Evolutionary conservation across 2,888 invertebrate species (phyloP).

Genomic region (Drosophila recens): DNA sequence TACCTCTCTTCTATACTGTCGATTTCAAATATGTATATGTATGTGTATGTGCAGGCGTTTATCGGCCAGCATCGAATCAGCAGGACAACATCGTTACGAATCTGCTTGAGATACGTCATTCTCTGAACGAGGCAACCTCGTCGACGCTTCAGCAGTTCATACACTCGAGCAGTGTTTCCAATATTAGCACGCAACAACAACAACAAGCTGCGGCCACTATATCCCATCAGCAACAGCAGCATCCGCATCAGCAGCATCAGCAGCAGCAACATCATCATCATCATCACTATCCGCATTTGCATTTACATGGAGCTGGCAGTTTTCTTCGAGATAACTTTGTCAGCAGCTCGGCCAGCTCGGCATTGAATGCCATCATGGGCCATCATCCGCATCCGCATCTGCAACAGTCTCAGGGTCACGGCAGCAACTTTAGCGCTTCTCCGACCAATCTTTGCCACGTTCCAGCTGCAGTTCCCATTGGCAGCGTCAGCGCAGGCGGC

Average conservation of each 20-base stretch:
- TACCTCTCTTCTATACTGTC: slow-evolving; percentile 33
- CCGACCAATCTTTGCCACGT: slow-evolving; percentile 40
- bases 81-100: slow-evolving; percentile 82
- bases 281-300: slow-evolving; percentile 78
- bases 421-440: slow-evolving; percentile 44
- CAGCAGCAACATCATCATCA: slow-evolving; percentile 69
- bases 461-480: slow-evolving; percentile 28
- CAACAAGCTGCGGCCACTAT: slow-evolving; percentile 42
- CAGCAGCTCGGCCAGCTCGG: slow-evolving; percentile 83
- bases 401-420: slow-evolving; percentile 43
- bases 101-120: slow-evolving; percentile 83
- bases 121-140: slow-evolving; percentile 83
- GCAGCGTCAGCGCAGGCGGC: slow-evolving; percentile 83
- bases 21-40: slow-evolving; percentile 21
- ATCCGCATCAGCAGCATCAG: slow-evolving; percentile 57
- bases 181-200: slow-evolving; percentile 57
- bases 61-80: slow-evolving; percentile 78
- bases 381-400: slow-evolving; percentile 60
- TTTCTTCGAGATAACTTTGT: slow-evolving; percentile 83
- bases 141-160: slow-evolving; percentile 74
- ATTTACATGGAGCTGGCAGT: slow-evolving; percentile 82
- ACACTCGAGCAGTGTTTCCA: slow-evolving; percentile 73
- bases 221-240: slow-evolving; percentile 40
- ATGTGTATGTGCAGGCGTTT: slow-evolving; percentile 78
- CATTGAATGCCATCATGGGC: slow-evolving; percentile 83